These are phyloP conservation scores for Squalus acanthias DNA, from an alignment of 2,797 vertebrate species.

Conservation along the genomic window DNA sequence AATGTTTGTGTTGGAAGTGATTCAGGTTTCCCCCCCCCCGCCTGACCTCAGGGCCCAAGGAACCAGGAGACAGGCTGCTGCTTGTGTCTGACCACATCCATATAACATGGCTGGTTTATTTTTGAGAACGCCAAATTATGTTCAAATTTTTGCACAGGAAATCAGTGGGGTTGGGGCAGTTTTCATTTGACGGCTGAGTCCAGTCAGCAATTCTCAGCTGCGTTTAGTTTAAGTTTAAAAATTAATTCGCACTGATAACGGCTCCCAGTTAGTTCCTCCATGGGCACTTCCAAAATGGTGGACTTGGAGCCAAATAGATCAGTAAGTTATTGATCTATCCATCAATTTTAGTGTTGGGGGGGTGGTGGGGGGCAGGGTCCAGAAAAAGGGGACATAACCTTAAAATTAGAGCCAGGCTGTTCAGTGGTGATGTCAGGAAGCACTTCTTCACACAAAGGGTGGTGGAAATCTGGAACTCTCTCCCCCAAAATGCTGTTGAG, in stretches of 20 bases:
- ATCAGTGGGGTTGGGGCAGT: background rate
- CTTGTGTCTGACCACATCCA: conserved; percentile 33
- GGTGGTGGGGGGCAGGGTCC: too few species aligned
- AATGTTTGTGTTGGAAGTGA: conserved; percentile 26
- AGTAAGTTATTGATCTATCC: background rate
- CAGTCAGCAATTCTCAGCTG: background rate
- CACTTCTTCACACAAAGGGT: background rate
- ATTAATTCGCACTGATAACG: background rate
- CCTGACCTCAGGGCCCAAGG: conserved; percentile 22
- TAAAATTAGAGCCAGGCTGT: background rate
- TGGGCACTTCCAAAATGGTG: background rate
- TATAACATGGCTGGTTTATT: background rate
- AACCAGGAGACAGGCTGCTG: conserved; percentile 10
- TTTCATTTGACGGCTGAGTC: background rate
- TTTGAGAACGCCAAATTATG: background rate
- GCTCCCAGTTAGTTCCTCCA: background rate
- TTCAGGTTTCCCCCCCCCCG: background rate
- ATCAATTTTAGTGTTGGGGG: background rate
- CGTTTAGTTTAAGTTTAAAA: background rate
- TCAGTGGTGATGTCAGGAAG: background rate
- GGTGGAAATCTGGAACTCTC: background rate
- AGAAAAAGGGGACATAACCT: background rate
- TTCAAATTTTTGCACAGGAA: conserved; percentile 13
- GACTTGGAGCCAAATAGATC: background rate
- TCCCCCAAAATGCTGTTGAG: background rate